These are phyloP conservation scores for Minunthozetes semirufus DNA, from an alignment of 2,888 invertebrate genomes.

Conservation along the genomic window DNA sequence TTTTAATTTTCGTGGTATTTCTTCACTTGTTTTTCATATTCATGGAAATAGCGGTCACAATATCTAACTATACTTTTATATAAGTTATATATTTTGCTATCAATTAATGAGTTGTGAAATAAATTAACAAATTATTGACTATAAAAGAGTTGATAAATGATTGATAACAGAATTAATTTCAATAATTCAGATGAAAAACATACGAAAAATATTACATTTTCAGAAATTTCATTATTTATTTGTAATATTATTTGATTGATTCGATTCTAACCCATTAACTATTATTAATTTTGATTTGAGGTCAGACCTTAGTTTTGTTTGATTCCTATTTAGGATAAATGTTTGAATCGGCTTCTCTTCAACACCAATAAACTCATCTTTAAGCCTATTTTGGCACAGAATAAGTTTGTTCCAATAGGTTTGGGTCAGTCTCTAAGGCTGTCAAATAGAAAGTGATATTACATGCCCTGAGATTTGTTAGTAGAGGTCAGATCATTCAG, in stretches of 20 bases:
- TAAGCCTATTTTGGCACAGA: not conserved
- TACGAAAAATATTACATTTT: too few species aligned
- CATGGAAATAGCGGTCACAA: not conserved
- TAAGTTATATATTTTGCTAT: too few species aligned
- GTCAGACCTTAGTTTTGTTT: not conserved
- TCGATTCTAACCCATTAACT: slow-evolving; percentile 1
- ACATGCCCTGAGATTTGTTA: not conserved
- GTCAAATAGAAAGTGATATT: too few species aligned
- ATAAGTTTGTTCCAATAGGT: not conserved
- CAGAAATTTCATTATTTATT: not conserved
- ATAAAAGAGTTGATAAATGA: not conserved
- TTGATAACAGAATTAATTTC: not conserved
- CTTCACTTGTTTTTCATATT: not conserved
- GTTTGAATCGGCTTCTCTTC: not conserved
- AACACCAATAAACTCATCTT: not conserved
- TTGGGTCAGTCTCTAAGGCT: too few species aligned
- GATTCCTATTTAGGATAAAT: not conserved
- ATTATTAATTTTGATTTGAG: slow-evolving; percentile 17
- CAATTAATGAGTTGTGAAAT: not conserved
- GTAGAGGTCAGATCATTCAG: not conserved
- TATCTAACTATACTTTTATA: not conserved
- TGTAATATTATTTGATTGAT: not conserved
- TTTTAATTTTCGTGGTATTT: not conserved
- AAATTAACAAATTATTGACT: not conserved
- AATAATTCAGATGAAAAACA: not conserved